Base-by-base conservation (phyloP, 2,888 invertebrate species). In the Latrodectus hesperus region DNA sequence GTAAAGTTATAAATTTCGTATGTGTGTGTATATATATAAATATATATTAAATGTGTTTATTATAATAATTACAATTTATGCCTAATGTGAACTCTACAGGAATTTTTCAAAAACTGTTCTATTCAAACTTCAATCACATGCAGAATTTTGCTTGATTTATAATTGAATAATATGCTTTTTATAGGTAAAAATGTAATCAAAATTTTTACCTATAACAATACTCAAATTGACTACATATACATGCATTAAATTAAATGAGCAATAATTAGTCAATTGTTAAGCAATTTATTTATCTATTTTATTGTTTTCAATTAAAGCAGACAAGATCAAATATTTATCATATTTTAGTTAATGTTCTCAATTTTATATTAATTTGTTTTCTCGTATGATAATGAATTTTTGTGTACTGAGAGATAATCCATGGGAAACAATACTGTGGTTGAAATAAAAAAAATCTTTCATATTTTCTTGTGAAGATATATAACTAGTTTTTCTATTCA, bases 401-500 rank as follows among this genome's bases (percentile, higher is more conserved):
- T 38, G 38, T 38, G 38, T 16, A 60, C 75, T 86, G 67, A 77
- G 71, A 64, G 73, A 81, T 80, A 71, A 70, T 49, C 72, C 81
- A 82, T 86, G 76, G 76, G 17, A 77, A 86, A 72, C 76, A 81
- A 77, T 81, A 72, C 65, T 81, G 81, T 76, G 77, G 71, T 60
- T 60, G n/a, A 60, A 60, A 38, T 38, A 38, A 60, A 72, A 67
- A 70, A 85, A 81, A 87, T 73, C 67, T 49, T 87, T 82, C 76
- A 80, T 87, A 87, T 87, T 87, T 87, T 87, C 86, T 76, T 87
- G 86, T 72, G 81, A 81, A 70, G n/a, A n/a, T 60, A 60, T 87
- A 67, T 77, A 81, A 76, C 81, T 87, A 87, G 81, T 87, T 87
- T 38, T 87, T 87, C 86, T 81, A 87, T 87, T 87, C 86, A 87